Conservation (phyloP, 2,797 vertebrate genomes). For the Poecilia velifera region DNA sequence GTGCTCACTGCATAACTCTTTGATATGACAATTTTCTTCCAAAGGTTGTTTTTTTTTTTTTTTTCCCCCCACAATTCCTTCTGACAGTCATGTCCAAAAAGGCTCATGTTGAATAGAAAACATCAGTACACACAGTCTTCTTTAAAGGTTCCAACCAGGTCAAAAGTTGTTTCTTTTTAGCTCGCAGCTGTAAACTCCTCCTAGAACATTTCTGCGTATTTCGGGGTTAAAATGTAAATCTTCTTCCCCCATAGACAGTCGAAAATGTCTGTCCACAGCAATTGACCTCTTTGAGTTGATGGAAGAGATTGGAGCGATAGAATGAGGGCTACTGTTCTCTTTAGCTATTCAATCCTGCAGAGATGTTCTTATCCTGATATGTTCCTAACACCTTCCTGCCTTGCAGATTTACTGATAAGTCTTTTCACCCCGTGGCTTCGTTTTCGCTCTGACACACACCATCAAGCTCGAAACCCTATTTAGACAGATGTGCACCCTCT, state of each 20-base stretch:
- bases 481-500: background rate
- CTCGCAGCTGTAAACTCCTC: no score
- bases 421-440: background rate
- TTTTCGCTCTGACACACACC: background rate
- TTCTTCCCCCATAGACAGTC: background rate
- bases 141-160: background rate
- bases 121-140: background rate
- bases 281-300: background rate
- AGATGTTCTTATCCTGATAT: conserved; percentile 3
- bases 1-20: background rate
- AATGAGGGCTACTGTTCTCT: background rate
- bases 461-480: background rate
- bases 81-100: background rate
- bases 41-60: background rate
- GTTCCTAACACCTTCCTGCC: background rate
- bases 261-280: background rate
- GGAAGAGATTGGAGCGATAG: background rate
- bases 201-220: background rate
- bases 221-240: background rate
- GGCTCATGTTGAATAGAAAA: background rate
- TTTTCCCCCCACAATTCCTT: background rate
- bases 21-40: background rate
- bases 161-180: background rate
- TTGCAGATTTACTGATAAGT: conserved; percentile 4
- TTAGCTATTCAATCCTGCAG: background rate